Percentiles rank a stretch among this genome's conserved stretches.
Conservation (phyloP, 2,113 vertebrate species). For the Sorex araneus region DNA sequence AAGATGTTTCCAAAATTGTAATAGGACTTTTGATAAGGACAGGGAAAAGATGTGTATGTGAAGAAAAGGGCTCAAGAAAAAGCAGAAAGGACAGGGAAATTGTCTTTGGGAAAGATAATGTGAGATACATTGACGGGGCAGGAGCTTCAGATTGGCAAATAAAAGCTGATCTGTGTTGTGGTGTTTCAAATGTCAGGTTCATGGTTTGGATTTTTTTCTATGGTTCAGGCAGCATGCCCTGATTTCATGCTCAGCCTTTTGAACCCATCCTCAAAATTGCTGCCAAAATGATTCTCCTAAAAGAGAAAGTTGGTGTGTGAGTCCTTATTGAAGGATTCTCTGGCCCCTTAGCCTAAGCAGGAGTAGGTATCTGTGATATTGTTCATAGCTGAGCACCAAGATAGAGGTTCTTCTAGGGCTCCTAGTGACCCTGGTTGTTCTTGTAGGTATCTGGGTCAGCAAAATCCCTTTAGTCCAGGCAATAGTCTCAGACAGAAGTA, state of each 20-base stretch:
- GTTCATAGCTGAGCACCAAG: not conserved
- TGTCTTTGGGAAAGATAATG: not conserved
- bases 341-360: not conserved
- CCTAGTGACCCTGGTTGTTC: not conserved
- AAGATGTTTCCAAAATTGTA: not conserved
- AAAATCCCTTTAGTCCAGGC: not conserved
- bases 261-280: not conserved
- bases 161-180: not conserved
- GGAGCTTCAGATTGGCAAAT: not conserved
- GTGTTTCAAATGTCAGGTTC: not conserved
- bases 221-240: not conserved
- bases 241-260: not conserved
- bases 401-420: not conserved
- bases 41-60: not conserved
- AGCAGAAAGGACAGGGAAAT: not conserved
- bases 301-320: not conserved
- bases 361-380: not conserved
- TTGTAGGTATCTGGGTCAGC: not conserved
- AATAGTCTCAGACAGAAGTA: not conserved
- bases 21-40: not conserved
- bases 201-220: not conserved
- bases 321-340: not conserved
- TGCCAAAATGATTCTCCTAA: not conserved
- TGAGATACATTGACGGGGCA: fast-evolving
- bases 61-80: not conserved